Evolutionary conservation across 2,797 vertebrate genomes (phyloP).

Genomic region (Lutjanus argentimaculatus): DNA sequence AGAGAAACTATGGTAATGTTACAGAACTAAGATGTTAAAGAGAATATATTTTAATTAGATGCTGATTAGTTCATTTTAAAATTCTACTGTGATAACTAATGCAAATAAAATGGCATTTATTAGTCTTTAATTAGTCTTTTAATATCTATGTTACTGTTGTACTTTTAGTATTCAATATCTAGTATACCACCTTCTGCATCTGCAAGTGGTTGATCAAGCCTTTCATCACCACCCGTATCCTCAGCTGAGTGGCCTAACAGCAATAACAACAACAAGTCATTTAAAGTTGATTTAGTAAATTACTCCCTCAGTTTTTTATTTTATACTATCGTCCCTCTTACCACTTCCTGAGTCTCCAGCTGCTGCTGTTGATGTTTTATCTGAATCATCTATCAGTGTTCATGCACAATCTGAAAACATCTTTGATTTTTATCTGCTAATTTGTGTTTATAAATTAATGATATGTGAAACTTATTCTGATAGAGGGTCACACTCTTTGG

Average conservation of each 20-base stretch:
- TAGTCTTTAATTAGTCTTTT: slow-evolving; percentile 29
- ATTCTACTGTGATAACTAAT: neutral
- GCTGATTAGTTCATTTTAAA: slow-evolving; percentile 9
- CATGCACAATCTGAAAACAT: slow-evolving; percentile 25
- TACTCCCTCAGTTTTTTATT: neutral
- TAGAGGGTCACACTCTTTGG: too few species aligned
- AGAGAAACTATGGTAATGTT: neutral
- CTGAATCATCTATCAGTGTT: slow-evolving; percentile 25
- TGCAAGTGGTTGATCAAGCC: slow-evolving; percentile 34
- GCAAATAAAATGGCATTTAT: neutral
- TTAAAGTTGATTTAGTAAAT: slow-evolving; percentile 5
- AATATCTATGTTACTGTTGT: slow-evolving; percentile 18
- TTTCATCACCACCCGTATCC: slow-evolving; percentile 28
- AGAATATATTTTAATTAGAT: slow-evolving; percentile 1
- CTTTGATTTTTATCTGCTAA: neutral
- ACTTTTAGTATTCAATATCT: slow-evolving; percentile 19
- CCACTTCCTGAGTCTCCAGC: slow-evolving; percentile 4
- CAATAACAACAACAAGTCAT: slow-evolving; percentile 46
- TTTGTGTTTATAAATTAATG: neutral
- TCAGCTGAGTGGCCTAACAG: slow-evolving; percentile 32
- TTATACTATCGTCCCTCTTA: slow-evolving; percentile 30
- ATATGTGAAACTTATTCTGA: neutral
- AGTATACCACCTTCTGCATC: slow-evolving; percentile 43
- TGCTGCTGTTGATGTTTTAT: slow-evolving; percentile 24
- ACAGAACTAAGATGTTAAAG: slow-evolving; percentile 3